Evolutionary conservation across 2,888 invertebrate genomes (phyloP).

Genomic region (Celastrina argiolus): DNA sequence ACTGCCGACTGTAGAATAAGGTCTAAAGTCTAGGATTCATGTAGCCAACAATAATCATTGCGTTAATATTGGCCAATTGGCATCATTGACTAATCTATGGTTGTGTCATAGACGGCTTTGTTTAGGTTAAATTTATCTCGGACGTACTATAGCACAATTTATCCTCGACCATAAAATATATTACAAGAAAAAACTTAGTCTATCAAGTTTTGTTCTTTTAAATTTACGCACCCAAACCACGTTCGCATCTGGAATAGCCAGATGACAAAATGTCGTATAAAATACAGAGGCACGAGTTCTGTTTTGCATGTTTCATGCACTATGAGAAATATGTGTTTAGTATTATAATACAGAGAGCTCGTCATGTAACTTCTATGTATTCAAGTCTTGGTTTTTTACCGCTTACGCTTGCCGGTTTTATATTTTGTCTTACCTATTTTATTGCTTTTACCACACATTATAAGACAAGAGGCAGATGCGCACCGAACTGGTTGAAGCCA

Average conservation of each 20-base stretch:
- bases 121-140: no score
- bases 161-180: background rate
- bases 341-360: constrained; percentile 30
- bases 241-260: constrained; percentile 50
- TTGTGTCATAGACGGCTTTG: no score
- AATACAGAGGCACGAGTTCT: constrained; percentile 51
- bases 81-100: no score
- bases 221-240: constrained; percentile 54
- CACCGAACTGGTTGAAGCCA: no score
- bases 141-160: no score
- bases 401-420: background rate
- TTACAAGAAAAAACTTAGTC: constrained; percentile 25
- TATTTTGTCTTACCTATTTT: background rate
- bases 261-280: constrained; percentile 65
- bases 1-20: no score
- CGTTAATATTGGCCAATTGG: no score
- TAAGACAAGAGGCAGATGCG: no score
- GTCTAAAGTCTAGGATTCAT: no score
- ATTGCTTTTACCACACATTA: background rate
- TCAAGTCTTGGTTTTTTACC: constrained; percentile 2
- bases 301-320: constrained; percentile 58
- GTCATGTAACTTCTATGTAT: constrained; percentile 26
- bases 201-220: constrained; percentile 31
- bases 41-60: no score
- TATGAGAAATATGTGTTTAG: constrained; percentile 57